Conservation (phyloP, 1,140 invertebrate genomes). For the Aphelinus certus region DNA sequence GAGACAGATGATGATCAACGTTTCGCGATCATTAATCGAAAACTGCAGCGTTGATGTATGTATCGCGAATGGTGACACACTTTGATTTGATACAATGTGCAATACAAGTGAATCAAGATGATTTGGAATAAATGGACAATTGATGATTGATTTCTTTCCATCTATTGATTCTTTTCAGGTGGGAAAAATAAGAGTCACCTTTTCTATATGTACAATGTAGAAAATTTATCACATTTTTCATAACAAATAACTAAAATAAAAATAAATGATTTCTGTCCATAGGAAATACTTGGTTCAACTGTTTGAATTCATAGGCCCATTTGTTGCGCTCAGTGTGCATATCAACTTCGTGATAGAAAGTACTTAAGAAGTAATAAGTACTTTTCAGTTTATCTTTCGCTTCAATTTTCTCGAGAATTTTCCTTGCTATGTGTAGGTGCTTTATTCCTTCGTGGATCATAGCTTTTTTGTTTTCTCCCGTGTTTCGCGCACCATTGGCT, state of each 20-base stretch:
- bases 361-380: conserved; percentile 72
- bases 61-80: too few relatives aligned
- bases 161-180: too few relatives aligned
- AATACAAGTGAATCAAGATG: too few relatives aligned
- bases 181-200: too few relatives aligned
- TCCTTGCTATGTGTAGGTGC: conserved; percentile 73
- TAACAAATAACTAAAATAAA: conserved; percentile 35
- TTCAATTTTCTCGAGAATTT: conserved; percentile 77
- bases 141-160: too few relatives aligned
- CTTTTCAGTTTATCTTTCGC: conserved; percentile 78
- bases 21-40: too few relatives aligned
- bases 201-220: too few relatives aligned
- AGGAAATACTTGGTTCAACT: conserved; percentile 74
- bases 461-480: conserved; percentile 64
- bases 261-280: conserved; percentile 51
- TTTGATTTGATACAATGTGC: too few relatives aligned
- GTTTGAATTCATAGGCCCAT: conserved; percentile 76
- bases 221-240: conserved; percentile 1
- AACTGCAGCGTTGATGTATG: too few relatives aligned
- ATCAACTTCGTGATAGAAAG: conserved; percentile 74
- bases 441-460: conserved; percentile 73
- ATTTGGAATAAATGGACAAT: too few relatives aligned
- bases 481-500: conserved; percentile 67
- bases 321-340: conserved; percentile 75
- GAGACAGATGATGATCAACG: too few relatives aligned